Evolutionary conservation across 2,797 vertebrate species (phyloP), one percentile per base, ranked within the genome.

Genomic region (Numenius phaeopus): DNA sequence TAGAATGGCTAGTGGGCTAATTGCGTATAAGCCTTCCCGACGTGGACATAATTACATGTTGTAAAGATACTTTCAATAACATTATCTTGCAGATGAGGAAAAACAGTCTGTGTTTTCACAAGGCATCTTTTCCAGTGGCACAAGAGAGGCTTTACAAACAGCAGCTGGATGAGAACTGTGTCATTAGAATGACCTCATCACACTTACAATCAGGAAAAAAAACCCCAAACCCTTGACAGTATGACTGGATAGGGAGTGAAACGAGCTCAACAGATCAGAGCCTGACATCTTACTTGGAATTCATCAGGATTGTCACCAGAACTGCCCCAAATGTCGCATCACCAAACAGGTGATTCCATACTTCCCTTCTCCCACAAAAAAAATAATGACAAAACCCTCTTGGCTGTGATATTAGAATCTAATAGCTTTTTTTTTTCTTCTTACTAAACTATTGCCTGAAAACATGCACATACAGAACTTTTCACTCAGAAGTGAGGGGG

Each of bases 11-110:
- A 57, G 7, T 4, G 37, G 62, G 42, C 40, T 72, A 66, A 34
- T 10, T 47, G 22, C 6, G 6, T 14, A 20, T 42, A 44, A 69
- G 20, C 66, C 37, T 59, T 75, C 49, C 42, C 26, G 37, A 42
- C 6, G 13, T 3, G 6, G 62, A 37, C 15, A 21, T 10, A 54
- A 27, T 20, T 16, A 40, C 5, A 0, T 7, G 40, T 5, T 30
- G 40, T 14, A 34, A n/a, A 82, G 57, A 30, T 9, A 12, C 14
- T 59, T 58, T 23, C n/a, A 40, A 3, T 9, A 58, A n/a, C 11
- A 14, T 26, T 30, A 23, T 52, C 44, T 42, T 81, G 21, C 13
- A 15, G 23, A 55, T 26, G 22, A 29, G 27, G 11, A 12, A 10
- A 44, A 23, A 10, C 47, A 61, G 40, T 10, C 39, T 42, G 27